Conservation (phyloP, 2,797 vertebrate genomes). For the Hippoglossus hippoglossus region DNA sequence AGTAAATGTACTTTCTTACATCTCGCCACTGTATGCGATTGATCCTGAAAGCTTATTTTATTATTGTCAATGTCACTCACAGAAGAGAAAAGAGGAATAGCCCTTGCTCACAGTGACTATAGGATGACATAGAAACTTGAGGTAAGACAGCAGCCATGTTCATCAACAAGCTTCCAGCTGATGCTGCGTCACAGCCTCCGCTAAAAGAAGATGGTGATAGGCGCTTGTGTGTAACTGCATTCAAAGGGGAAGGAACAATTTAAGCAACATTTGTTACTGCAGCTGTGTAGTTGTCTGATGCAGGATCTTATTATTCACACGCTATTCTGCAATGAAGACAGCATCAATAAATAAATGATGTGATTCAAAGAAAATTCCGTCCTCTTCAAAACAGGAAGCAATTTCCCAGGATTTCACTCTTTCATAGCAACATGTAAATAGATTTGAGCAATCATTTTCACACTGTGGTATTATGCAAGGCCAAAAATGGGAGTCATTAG, state of each 20-base stretch:
- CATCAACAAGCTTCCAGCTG: conserved; percentile 30
- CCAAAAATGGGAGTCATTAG: conserved; percentile 12
- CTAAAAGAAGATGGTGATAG: conserved; percentile 27
- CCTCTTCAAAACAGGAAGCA: conserved; percentile 85
- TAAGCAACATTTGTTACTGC: conserved; percentile 60
- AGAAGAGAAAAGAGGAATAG: neutral
- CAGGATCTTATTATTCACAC: conserved; percentile 47
- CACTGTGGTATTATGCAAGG: conserved; percentile 4
- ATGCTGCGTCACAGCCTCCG: conserved; percentile 32
- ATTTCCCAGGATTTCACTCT: conserved; percentile 75
- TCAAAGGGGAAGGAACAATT: conserved; percentile 53
- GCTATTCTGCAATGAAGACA: conserved; percentile 50
- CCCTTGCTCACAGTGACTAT: conserved; percentile 1
- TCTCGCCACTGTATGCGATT: too few relatives aligned
- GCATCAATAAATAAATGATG: conserved; percentile 43
- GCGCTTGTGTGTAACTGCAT: conserved; percentile 30
- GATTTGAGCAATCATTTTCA: conserved; percentile 17
- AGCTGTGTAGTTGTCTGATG: conserved; percentile 68
- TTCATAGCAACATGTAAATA: conserved; percentile 43
- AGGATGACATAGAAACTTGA: neutral
- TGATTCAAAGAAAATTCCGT: conserved; percentile 79
- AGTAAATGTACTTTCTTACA: too few relatives aligned
- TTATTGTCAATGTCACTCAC: too few relatives aligned
- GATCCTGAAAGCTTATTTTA: too few relatives aligned
- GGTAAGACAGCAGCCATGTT: neutral